Evolutionary conservation across 2,888 invertebrate species (phyloP), one percentile per base, ranked within the genome.

Genomic region (Heliconius charithonia): DNA sequence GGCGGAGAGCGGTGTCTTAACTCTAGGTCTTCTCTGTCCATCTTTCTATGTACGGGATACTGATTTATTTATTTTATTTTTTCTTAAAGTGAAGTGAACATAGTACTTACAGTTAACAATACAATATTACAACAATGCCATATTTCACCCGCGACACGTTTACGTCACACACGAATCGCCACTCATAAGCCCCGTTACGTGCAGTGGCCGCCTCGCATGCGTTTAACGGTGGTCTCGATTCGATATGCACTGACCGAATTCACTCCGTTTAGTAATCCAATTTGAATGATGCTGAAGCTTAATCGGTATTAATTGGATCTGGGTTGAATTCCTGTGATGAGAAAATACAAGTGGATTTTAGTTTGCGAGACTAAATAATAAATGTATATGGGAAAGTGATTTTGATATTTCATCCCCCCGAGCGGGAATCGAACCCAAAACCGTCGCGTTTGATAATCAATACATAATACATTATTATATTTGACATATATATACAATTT

Each of bases 241-340:
- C 77, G 78, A 82, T 83, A 82, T 82, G 83, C 82, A 82, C 76
- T 81, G 79, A 83, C 82, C 82, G 82, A 80, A 77, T 81, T 84
- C 56, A 75, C 77, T 79, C 51, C 69, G 77, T 77, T 79, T 77
- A 70, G 77, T 80, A 78, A 79, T 81, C 74, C 75, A 63, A 75
- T 82, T 79, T 66, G 29, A 80, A 67, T 29, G 66, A 71, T 29
- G 45, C 37, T 37, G 10, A 37, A 69, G 56, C 62, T 72, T 73
- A 67, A 77, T 79, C 72, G n/a, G 77, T 41, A 74, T 76, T 79
- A 81, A 81, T 80, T 79, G 45, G 51, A 69, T 73, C 66, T 72
- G 63, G 29, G 16, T 45, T 51, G 19, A 51, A 51, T 37, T 9
- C 19, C 51, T 22, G 51, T 51, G 7, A 63, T 41, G 19, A 45